Percentiles rank a stretch among this genome's conserved stretches.
Evolutionary conservation across 2,113 vertebrate species (phyloP).

Genomic region (Illadopsis cleaveri): DNA sequence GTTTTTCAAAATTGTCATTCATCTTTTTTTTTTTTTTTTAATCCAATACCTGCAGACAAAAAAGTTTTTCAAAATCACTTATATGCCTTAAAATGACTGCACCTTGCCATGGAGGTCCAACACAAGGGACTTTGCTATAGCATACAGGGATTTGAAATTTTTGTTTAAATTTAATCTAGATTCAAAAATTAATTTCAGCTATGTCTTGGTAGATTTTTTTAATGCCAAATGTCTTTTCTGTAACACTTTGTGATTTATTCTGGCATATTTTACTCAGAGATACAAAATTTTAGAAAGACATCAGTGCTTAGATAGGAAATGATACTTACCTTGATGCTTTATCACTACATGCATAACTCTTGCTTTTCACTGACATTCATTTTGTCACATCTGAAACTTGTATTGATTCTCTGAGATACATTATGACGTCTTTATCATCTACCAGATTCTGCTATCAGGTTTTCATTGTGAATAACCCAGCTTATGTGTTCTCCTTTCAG

Average conservation of each 20-base stretch:
- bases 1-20: neutral
- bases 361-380: neutral
- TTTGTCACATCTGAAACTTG: conserved; percentile 11
- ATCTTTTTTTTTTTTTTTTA: neutral
- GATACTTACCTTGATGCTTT: conserved; percentile 4
- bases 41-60: neutral
- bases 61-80: neutral
- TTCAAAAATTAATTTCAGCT: neutral
- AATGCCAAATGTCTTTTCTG: neutral
- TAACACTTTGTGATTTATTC: neutral
- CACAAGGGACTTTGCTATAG: neutral
- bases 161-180: neutral
- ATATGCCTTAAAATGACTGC: neutral
- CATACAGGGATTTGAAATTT: neutral
- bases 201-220: neutral
- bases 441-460: neutral
- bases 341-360: neutral
- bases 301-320: neutral
- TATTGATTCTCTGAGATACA: neutral
- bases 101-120: neutral
- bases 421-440: neutral
- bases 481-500: neutral
- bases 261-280: neutral
- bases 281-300: neutral
- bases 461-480: neutral